Evolutionary conservation across 1,140 invertebrate species (phyloP), one percentile per base, ranked within the genome.

Genomic region (Cataglyphis hispanica): DNA sequence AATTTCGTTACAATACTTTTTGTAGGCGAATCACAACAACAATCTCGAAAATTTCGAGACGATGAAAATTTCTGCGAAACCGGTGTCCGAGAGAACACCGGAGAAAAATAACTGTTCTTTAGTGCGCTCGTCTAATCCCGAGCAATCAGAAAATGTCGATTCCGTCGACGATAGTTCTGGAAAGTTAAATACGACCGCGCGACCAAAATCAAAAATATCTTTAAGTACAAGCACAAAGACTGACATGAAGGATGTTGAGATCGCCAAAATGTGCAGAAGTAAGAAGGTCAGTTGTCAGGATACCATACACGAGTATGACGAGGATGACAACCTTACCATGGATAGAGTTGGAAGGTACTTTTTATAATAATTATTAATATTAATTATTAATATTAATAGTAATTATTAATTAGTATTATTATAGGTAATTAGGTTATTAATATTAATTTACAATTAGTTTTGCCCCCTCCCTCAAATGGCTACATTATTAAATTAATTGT

Each of bases 51-150:
- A 83, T 83, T 90, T 92, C 80, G 86, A 91, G 53, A 92, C 90
- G 56, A 95, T 95, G 95, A 95, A 94, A 88, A 95, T 95, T 85
- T 95, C 94, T 75, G 92, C 91, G 80, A 94, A 91, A 40, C 89
- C 92, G 61, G 90, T 88, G 89, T 94, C 93, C 76, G 93, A 92
- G 50, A 93, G 92, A 87, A 88, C 92, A 67, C 69, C 88, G 53
- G 92, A 93, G 53, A 90, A 90, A 63, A 91, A 91, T 76, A 91
- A 93, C 67, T 93, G 93, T 72, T 90, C 90, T 11, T 72, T 93
- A 53, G 85, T 94, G 61, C 84, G 91, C 85, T 92, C 91, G 25
- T 89, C 80, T 72, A 90, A 89, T 87, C 81, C 75, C 69, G 86
- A 88, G n/a, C 84, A 87, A 56, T 37, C 63, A 27, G 58, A 66